Conservation (phyloP, 2,113 vertebrate genomes). For the Calyptommatus sinebrachiatus region DNA sequence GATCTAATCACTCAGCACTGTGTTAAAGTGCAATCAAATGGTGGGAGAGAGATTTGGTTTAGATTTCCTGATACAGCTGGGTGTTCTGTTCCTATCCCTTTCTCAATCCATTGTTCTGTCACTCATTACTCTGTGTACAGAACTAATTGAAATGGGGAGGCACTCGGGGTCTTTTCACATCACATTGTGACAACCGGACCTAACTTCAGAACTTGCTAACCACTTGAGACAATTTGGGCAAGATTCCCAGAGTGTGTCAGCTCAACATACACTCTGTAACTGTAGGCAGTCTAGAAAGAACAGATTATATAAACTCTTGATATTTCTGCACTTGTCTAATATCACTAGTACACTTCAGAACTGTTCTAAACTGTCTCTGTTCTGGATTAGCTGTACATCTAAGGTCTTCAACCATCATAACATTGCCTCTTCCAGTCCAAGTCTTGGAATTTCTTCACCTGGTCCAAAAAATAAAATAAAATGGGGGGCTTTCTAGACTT, state of each 20-base stretch:
- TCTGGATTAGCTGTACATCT: too few species aligned
- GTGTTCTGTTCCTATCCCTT: not conserved
- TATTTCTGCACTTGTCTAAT: not conserved
- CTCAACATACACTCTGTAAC: not conserved
- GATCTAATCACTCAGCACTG: not conserved
- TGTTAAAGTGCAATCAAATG: not conserved
- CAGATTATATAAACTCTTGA: not conserved
- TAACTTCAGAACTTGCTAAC: not conserved
- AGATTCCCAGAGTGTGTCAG: not conserved
- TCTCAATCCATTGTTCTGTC: not conserved
- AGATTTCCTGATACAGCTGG: not conserved
- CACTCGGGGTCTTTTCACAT: not conserved
- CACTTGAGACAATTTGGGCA: not conserved
- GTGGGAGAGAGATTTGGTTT: not conserved
- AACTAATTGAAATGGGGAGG: not conserved
- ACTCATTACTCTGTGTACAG: accelerated
- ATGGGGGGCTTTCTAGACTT: too few species aligned
- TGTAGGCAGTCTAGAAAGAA: accelerated
- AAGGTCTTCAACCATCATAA: too few species aligned
- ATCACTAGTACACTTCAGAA: too few species aligned
- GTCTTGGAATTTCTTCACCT: too few species aligned
- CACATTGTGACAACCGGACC: not conserved
- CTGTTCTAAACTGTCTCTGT: too few species aligned
- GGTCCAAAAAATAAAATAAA: too few species aligned
- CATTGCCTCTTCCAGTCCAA: too few species aligned